Conservation (phyloP, 1,140 invertebrate genomes). For the Pseudomyrmex concolor region DNA sequence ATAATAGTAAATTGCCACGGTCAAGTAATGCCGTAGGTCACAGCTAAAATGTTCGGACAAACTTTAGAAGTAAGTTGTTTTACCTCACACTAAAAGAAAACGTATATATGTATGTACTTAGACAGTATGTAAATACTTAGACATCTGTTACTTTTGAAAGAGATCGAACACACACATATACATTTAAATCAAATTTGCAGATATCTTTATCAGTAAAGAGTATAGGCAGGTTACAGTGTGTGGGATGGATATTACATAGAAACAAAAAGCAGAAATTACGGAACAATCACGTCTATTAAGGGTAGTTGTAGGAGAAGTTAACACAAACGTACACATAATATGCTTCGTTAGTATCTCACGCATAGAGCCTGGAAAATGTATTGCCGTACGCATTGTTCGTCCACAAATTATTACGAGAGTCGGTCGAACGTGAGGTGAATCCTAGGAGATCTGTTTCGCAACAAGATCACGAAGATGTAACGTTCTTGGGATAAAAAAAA, state of each 20-base stretch:
- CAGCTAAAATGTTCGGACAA: too few species aligned
- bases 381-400: not conserved
- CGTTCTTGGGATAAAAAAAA: not conserved
- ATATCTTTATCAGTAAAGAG: too few species aligned
- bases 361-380: conserved; percentile 12
- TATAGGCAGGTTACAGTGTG: too few species aligned
- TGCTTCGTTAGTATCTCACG: conserved; percentile 18
- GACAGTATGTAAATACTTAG: too few species aligned
- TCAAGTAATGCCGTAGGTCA: too few species aligned
- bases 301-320: not conserved
- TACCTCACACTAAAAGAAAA: too few species aligned
- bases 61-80: too few species aligned
- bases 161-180: too few species aligned
- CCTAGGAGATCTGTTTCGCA: not conserved
- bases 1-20: too few species aligned
- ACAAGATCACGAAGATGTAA: conserved; percentile 1
- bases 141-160: too few species aligned
- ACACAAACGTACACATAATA: conserved; percentile 8
- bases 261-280: conserved; percentile 13
- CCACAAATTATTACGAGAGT: conserved; percentile 30
- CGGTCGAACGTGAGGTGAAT: not conserved
- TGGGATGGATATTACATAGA: not conserved
- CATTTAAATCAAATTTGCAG: too few species aligned
- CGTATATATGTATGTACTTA: too few species aligned
- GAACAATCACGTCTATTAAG: conserved; percentile 33